These are phyloP conservation scores for Drosophila nikananu DNA, from an alignment of 1,140 invertebrate genomes.

Conservation along the genomic window DNA sequence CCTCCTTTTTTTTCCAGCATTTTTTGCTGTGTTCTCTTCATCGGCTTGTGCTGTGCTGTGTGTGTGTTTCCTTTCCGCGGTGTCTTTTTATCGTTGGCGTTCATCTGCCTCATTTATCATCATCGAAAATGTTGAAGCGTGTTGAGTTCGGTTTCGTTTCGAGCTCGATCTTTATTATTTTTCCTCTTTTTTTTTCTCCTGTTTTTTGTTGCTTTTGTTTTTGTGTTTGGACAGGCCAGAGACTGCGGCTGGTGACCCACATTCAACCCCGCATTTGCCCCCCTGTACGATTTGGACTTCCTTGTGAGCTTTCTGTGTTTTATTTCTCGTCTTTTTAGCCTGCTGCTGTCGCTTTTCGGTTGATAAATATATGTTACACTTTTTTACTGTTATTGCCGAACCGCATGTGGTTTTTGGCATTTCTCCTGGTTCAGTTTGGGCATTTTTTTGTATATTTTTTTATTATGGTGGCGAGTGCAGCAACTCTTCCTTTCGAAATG, in stretches of 20 bases:
- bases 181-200: constrained; percentile 1
- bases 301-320: constrained; percentile 55
- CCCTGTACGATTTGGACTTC: constrained; percentile 47
- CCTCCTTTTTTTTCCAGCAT: constrained; percentile 7
- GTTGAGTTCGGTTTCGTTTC: constrained; percentile 65
- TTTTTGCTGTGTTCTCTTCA: constrained; percentile 24
- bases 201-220: constrained; percentile 27
- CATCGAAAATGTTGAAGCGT: constrained; percentile 67
- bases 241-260: constrained; percentile 54
- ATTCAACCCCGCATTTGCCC: constrained; percentile 33
- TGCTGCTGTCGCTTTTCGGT: constrained; percentile 52
- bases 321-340: constrained; percentile 32
- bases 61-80: constrained; percentile 32
- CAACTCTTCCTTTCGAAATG: constrained; percentile 66
- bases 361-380: constrained; percentile 70
- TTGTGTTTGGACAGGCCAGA: constrained; percentile 64
- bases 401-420: constrained; percentile 64
- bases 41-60: background rate
- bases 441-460: background rate
- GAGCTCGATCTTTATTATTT: constrained; percentile 48
- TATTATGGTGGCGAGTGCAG: constrained; percentile 20
- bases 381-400: constrained; percentile 67
- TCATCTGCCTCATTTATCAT: constrained; percentile 69
- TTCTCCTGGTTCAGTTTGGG: constrained; percentile 37
- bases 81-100: constrained; percentile 63